A percentile compares a stretch with the other conserved stretches of the same genome.
These are phyloP conservation scores for Percopsis omiscomaycus DNA, from an alignment of 2,797 vertebrate species.

Conservation along the genomic window DNA sequence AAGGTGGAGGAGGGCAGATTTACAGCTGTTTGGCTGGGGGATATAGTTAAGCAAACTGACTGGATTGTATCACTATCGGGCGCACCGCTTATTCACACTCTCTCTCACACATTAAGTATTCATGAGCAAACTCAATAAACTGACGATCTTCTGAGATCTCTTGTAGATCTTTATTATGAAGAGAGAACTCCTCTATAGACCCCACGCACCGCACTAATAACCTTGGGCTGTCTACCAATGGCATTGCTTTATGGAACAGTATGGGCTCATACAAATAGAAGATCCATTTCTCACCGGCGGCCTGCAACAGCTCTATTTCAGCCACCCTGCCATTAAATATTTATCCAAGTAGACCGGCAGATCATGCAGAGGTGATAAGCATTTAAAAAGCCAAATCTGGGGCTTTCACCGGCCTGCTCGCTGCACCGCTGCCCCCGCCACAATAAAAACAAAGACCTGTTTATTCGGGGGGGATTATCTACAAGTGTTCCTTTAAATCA, in stretches of 20 bases:
- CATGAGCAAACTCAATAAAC: constrained; percentile 58
- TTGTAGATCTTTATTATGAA: too few species aligned
- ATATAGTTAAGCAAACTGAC: constrained; percentile 48
- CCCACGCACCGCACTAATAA: constrained; percentile 78
- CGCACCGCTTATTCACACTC: not conserved
- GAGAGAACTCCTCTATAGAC: constrained; percentile 49
- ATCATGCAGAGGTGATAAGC: constrained; percentile 75
- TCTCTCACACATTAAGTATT: constrained; percentile 57
- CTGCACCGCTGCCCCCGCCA: constrained; percentile 22
- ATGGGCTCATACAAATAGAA: constrained; percentile 74
- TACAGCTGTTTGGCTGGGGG: constrained; percentile 42
- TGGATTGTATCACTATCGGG: constrained; percentile 40
- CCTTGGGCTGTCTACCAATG: constrained; percentile 78
- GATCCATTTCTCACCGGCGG: constrained; percentile 73
- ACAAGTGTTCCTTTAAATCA: constrained; percentile 81
- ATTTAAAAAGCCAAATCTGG: constrained; percentile 71
- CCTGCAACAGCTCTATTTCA: constrained; percentile 78
- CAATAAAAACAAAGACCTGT: constrained; percentile 60
- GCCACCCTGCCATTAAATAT: constrained; percentile 78
- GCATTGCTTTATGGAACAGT: constrained; percentile 71
- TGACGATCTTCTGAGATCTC: constrained; percentile 3
- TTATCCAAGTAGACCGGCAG: constrained; percentile 72
- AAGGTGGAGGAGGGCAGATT: constrained; percentile 45
- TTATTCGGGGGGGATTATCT: constrained; percentile 74
- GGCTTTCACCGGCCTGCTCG: constrained; percentile 21